Base-by-base conservation (phyloP, 2,797 vertebrate species). In the Manis pentadactyla region DNA sequence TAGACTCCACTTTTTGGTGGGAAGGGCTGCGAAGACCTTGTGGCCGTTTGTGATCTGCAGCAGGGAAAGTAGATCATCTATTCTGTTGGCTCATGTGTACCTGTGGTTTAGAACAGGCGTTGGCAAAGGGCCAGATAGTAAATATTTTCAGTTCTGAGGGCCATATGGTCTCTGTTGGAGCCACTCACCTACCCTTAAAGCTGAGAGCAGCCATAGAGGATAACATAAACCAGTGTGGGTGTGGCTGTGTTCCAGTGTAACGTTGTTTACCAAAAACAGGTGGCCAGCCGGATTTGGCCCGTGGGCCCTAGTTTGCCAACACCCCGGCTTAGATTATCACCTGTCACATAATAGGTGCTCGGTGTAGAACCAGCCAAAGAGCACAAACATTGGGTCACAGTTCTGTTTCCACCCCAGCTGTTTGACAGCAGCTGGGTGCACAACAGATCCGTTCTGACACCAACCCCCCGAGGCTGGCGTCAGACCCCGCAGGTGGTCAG, bases 241-340 rank as follows among this genome's bases (percentile, higher is more conserved):
- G 59, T 42, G 93, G 74, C 37, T 2, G 10, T 37, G 39, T 15
- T 63, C 73, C 57, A 1, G 0, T 29, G 21, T 14, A 18, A 27
- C 0, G 8, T 55, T 73, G 39, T 87, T 87, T 83, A 63, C 51
- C 5, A 46, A n/a, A 39, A 69, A 69, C 74, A 79, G 69, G 59
- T 91, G 87, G 77, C 78, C 37, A 4, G 39, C 75, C 59, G 84
- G 83, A 13, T 42, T 7, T 64, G 77, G 61, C 75, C 74, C 1
- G 0, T 0, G 0, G 39, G 55, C 57, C 0, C 0, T 10, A 39
- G 29, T 59, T 81, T 61, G 53, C 51, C 6, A 21, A 27, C 46
- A 46, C 49, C 46, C 49, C 27, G 55, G 66, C n/a, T 57, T 13
- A 6, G 14, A 63, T 15, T 4, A 37, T 85, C 71, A 7, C 37